phyloP scores from a whole-genome alignment of 2,888 invertebrate genomes.

The Nyleta sp. region DNA sequence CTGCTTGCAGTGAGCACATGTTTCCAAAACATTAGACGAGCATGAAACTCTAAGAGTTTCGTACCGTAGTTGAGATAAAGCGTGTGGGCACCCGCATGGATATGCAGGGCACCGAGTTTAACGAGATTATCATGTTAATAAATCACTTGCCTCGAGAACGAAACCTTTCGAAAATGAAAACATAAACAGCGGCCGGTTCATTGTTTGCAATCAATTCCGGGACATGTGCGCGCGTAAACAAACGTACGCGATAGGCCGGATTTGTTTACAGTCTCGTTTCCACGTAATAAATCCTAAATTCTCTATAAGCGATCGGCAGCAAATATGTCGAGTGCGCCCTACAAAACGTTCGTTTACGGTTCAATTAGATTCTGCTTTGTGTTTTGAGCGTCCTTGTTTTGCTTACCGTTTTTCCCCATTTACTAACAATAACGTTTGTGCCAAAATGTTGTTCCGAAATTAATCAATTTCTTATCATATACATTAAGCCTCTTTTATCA shows the following conservation, averaged over 20 bases:
- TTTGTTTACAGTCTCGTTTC: constrained; percentile 42
- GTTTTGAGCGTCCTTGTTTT: no score
- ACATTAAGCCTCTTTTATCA: no score
- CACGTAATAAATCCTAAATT: constrained; percentile 15
- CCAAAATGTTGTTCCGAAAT: no score
- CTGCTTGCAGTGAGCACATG: not conserved
- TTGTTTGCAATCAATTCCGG: constrained; percentile 42
- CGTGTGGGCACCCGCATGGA: constrained; percentile 32
- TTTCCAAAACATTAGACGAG: constrained; percentile 39
- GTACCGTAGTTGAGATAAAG: constrained; percentile 24
- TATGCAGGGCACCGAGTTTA: constrained; percentile 12
- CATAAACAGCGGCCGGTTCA: constrained; percentile 29
- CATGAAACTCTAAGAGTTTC: constrained; percentile 3
- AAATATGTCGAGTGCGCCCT: not conserved
- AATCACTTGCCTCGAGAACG: constrained; percentile 18
- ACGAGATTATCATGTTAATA: constrained; percentile 39
- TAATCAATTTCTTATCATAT: no score
- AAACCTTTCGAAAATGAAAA: constrained; percentile 43
- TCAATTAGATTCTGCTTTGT: no score
- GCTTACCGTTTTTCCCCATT: no score
- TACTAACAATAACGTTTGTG: no score
- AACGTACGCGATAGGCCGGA: constrained; percentile 12
- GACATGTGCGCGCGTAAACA: constrained; percentile 20
- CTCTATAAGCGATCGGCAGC: not conserved
- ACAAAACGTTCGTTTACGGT: not conserved